These are phyloP conservation scores for Actinopyga echinites DNA, from an alignment of 53 echinoderm and acorn worm genomes.

Conservation along the genomic window DNA sequence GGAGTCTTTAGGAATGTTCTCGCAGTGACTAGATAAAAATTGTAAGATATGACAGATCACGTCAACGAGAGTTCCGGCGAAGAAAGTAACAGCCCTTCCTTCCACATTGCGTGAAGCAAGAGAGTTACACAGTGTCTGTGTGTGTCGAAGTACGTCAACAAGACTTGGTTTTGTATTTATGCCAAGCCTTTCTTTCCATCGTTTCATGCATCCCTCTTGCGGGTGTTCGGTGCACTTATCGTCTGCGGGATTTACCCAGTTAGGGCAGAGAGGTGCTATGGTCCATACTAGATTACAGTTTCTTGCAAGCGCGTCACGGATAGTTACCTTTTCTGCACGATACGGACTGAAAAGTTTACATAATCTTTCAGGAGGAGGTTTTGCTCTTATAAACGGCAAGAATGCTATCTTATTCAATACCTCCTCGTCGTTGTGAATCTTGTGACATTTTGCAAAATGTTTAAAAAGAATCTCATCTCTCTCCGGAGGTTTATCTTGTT, in stretches of 20 bases:
- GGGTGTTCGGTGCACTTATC: no score
- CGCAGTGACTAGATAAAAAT: not conserved
- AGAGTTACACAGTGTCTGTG: slow-evolving; percentile 10
- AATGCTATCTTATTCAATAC: not conserved
- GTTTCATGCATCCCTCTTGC: not conserved
- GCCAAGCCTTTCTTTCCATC: not conserved
- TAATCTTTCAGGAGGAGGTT: not conserved
- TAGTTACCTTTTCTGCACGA: not conserved
- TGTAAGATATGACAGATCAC: not conserved
- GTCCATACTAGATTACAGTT: not conserved
- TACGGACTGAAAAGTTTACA: not conserved
- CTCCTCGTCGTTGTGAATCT: not conserved
- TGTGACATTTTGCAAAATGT: not conserved
- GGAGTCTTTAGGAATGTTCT: no score
- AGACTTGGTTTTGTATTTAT: not conserved
- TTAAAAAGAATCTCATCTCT: not conserved
- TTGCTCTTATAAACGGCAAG: not conserved
- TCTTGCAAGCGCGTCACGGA: not conserved
- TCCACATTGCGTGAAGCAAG: not conserved
- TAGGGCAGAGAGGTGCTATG: not conserved
- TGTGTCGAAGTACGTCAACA: not conserved
- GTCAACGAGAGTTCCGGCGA: not conserved
- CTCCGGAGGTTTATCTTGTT: not conserved
- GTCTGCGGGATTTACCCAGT: not conserved
- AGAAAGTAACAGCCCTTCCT: not conserved